A percentile compares a stretch with the other conserved stretches of the same genome.
Evolutionary conservation across 2,888 invertebrate genomes (phyloP).

Genomic region (Tinea semifulvella): DNA sequence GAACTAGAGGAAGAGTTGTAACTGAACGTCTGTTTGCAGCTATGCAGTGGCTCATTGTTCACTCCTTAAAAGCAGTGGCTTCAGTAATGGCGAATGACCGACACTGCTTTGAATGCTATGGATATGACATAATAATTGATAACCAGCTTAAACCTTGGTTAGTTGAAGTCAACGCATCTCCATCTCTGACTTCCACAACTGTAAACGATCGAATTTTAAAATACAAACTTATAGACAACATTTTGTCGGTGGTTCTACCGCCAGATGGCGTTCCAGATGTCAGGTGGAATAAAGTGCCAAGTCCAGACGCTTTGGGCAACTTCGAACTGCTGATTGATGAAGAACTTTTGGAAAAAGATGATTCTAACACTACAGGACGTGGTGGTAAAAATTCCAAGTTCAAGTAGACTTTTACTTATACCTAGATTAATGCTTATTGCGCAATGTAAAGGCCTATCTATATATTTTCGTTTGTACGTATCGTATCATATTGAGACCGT

Average conservation of each 20-base stretch:
- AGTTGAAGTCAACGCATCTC: slow-evolving; percentile 95
- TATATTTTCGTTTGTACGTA: too few relatives aligned
- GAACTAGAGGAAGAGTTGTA: slow-evolving; percentile 87
- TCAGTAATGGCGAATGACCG: slow-evolving; percentile 93
- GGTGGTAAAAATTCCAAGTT: slow-evolving; percentile 23
- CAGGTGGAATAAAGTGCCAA: slow-evolving; percentile 86
- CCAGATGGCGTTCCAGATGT: slow-evolving; percentile 90
- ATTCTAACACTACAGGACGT: slow-evolving; percentile 33
- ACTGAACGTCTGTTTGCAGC: slow-evolving; percentile 90
- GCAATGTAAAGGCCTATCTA: too few relatives aligned
- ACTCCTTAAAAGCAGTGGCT: slow-evolving; percentile 91
- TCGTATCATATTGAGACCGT: too few relatives aligned
- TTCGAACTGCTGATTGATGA: slow-evolving; percentile 88
- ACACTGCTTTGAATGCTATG: slow-evolving; percentile 94
- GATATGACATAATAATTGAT: slow-evolving; percentile 96
- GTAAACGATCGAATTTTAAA: slow-evolving; percentile 94
- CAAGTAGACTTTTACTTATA: slow-evolving; percentile 3
- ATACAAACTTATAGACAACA: slow-evolving; percentile 92
- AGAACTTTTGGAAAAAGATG: slow-evolving; percentile 76
- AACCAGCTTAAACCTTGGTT: slow-evolving; percentile 94
- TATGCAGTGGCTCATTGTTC: slow-evolving; percentile 90
- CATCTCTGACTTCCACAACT: slow-evolving; percentile 93
- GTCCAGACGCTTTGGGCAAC: slow-evolving; percentile 78
- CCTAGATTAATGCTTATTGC: too few relatives aligned
- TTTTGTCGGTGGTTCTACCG: slow-evolving; percentile 88